Conservation (phyloP, 37 sponge, comb jelly and placozoan genomes). For the Crambe crambe region DNA sequence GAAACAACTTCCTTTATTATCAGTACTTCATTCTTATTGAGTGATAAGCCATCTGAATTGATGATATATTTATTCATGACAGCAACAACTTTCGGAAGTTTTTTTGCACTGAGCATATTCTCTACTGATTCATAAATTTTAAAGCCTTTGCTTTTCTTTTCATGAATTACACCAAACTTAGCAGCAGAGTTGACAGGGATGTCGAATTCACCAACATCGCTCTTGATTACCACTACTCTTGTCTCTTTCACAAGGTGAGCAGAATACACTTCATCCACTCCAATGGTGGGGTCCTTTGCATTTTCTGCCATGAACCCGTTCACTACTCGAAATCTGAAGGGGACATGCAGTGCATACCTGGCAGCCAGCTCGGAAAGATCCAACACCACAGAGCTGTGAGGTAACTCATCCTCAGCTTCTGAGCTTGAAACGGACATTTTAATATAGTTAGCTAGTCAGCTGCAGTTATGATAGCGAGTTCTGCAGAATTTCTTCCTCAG, state of each 20-base stretch:
- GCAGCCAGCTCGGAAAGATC: neutral
- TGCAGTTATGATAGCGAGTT: too few species aligned
- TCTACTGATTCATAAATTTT: neutral
- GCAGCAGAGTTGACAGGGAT: conserved; percentile 10
- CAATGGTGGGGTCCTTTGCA: conserved; percentile 9
- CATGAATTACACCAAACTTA: conserved; percentile 14
- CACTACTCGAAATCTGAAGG: conserved; percentile 1
- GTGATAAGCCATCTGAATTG: neutral
- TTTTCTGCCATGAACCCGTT: conserved; percentile 18
- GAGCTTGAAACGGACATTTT: too few species aligned
- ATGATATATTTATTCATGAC: neutral
- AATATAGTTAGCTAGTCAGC: too few species aligned
- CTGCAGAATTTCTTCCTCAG: too few species aligned
- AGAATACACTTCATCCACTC: conserved; percentile 16
- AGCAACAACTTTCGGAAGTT: conserved; percentile 11
- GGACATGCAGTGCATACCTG: neutral
- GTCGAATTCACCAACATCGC: neutral
- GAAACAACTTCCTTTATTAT: neutral
- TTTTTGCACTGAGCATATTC: neutral
- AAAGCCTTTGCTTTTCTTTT: neutral
- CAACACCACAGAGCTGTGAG: neutral
- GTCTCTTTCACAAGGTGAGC: neutral
- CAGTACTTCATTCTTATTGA: conserved; percentile 2
- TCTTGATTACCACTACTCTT: neutral
- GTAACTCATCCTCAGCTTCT: too few species aligned